Base-by-base conservation (phyloP, 1,140 invertebrate species). In the Liolophura sinensis region DNA sequence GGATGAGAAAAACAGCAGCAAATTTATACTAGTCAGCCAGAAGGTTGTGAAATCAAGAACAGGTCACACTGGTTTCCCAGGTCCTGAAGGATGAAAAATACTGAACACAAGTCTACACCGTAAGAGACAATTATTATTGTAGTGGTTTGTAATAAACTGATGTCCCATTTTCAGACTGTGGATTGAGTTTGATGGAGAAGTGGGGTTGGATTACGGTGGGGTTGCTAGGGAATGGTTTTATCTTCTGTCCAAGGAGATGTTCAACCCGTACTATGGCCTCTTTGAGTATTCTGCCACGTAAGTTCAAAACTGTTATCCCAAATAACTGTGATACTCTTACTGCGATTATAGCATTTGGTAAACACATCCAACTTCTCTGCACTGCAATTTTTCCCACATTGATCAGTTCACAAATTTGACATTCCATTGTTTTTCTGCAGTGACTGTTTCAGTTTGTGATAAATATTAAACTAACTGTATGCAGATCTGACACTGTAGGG, bases 251-350 rank as follows among this genome's bases (percentile, higher is more conserved):
- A 97, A 97, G 85, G 96, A 99, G 89, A 98, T 99, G 95, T 99
- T 99, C 84, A 99, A 99, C 87, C 97, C 97, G 1, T 99, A 99
- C 81, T 99, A 99, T 85, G 96, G 96, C 0, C 88, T 99, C 20
- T 99, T 99, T 88, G 96, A 99, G 86, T 99, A 99, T 88, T 98
- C 96, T 16, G 96, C 97, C 18, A 97, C 96, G 94, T 92, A 86
- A 89, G 90, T 88, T 60, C 40, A 48, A 40, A 40, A 40, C 3
- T 40, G 63, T 60, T 20, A 40, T 64, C 58, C 22, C 6, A n/a
- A 52, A 12, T n/a, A n/a, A n/a, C n/a, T n/a, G n/a, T n/a, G n/a
- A n/a, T n/a, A n/a, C n/a, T n/a, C n/a, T n/a, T n/a, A n/a, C n/a
- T n/a, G n/a, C n/a, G n/a, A n/a, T n/a, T n/a, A n/a, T n/a, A n/a